Percentiles rank a stretch among this genome's conserved stretches.
These are phyloP conservation scores for Drosophila mimetica DNA, from an alignment of 2,888 invertebrate species.

Conservation along the genomic window DNA sequence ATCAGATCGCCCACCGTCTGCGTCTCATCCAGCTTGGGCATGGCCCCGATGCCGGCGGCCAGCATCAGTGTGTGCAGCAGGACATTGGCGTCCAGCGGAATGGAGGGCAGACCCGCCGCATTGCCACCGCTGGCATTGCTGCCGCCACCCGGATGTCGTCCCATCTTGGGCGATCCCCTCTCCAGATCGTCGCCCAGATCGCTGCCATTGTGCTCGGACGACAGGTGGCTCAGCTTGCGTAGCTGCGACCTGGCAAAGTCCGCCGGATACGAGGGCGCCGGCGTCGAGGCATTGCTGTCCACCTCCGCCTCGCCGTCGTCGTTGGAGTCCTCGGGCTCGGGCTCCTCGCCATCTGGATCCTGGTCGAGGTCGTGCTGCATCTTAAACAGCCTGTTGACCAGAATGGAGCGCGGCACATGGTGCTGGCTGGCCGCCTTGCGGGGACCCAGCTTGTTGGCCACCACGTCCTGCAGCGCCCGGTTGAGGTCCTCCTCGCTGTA, in stretches of 20 bases:
- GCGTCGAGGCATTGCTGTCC: slow-evolving; percentile 86
- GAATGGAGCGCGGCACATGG: slow-evolving; percentile 97
- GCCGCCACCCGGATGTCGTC: slow-evolving; percentile 38
- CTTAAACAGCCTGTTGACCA: slow-evolving; percentile 97
- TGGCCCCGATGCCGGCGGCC: slow-evolving; percentile 72
- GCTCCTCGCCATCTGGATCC: slow-evolving; percentile 80
- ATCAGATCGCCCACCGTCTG: slow-evolving; percentile 81
- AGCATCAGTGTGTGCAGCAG: slow-evolving; percentile 82
- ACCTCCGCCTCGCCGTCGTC: slow-evolving; percentile 82
- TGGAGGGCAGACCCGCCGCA: slow-evolving; percentile 53
- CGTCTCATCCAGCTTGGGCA: slow-evolving; percentile 77
- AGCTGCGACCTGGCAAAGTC: slow-evolving; percentile 61
- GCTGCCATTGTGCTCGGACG: slow-evolving; percentile 75
- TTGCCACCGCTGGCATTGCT: slow-evolving; percentile 26
- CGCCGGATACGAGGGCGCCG: slow-evolving; percentile 53
- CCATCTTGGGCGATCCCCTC: slow-evolving; percentile 54
- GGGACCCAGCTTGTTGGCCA: slow-evolving; percentile 96
- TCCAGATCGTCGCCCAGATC: slow-evolving; percentile 61
- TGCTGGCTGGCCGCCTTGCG: slow-evolving; percentile 97
- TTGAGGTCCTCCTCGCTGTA: slow-evolving; percentile 98
- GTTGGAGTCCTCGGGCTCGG: slow-evolving; percentile 85
- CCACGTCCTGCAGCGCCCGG: slow-evolving; percentile 96
- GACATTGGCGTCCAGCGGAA: slow-evolving; percentile 73
- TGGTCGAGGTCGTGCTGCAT: slow-evolving; percentile 78
- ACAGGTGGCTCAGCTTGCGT: slow-evolving; percentile 64